These are phyloP conservation scores for Hippocampus guttulatus DNA, from an alignment of 2,113 vertebrate species.

Conservation along the genomic window DNA sequence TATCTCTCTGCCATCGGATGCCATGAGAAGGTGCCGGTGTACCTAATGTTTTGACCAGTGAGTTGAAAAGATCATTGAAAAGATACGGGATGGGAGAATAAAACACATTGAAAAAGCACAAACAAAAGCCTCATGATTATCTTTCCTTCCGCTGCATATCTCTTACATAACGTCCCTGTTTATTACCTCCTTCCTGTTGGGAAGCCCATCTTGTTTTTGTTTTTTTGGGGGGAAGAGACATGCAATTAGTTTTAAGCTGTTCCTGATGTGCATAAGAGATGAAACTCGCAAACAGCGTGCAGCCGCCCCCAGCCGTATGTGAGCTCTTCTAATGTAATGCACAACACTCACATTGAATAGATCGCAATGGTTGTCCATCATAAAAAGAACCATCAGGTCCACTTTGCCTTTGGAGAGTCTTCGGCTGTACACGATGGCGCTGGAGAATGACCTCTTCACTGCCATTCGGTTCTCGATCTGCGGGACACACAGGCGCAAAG, in stretches of 20 bases:
- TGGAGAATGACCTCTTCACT: slow-evolving; percentile 90
- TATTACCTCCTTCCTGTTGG: slow-evolving; percentile 11
- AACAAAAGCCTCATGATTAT: slow-evolving; percentile 2
- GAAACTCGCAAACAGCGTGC: background rate
- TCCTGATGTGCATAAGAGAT: slow-evolving; percentile 1
- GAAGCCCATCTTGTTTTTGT: slow-evolving; percentile 2
- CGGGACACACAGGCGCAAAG: background rate
- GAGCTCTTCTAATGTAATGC: background rate
- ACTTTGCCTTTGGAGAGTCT: slow-evolving; percentile 91
- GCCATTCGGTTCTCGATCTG: slow-evolving; percentile 95
- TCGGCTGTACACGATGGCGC: slow-evolving; percentile 84
- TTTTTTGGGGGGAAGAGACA: background rate
- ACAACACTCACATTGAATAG: slow-evolving; percentile 84
- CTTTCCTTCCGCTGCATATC: background rate
- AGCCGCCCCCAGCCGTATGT: background rate
- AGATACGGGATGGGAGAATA: background rate
- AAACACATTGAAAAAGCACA: background rate
- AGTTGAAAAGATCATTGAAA: background rate
- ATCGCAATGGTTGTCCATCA: slow-evolving; percentile 90
- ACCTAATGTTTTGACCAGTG: background rate
- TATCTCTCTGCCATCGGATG: no score
- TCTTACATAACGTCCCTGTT: background rate
- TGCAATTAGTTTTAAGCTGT: slow-evolving; percentile 3
- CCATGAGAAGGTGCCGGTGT: no score
- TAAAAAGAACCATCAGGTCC: slow-evolving; percentile 90